A percentile compares a stretch with the other conserved stretches of the same genome.
These are phyloP conservation scores for Ostrea denselamellosa DNA, from an alignment of 1,140 invertebrate genomes.

Conservation along the genomic window DNA sequence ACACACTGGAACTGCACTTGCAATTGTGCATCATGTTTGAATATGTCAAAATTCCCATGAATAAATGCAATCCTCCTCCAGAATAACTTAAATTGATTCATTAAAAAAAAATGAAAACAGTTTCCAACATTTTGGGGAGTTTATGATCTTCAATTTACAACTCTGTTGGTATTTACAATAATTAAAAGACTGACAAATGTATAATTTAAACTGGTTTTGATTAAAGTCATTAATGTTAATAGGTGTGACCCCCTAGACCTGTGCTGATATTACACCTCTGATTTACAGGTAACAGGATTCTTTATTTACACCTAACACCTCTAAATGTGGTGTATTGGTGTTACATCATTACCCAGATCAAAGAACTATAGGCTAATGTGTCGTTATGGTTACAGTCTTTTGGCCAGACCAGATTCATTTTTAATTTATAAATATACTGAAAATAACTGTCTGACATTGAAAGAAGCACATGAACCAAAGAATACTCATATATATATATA, in stretches of 20 bases:
- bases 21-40: not conserved
- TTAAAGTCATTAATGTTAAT: not conserved
- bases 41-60: too few relatives aligned
- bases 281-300: not conserved
- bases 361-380: not conserved
- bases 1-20: not conserved
- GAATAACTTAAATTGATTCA: too few relatives aligned
- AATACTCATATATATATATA: not conserved
- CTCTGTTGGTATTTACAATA: too few relatives aligned
- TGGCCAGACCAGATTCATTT: not conserved
- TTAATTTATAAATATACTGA: conserved; percentile 28
- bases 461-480: not conserved
- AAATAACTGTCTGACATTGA: not conserved
- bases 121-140: too few relatives aligned
- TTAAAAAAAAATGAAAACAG: too few relatives aligned
- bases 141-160: too few relatives aligned
- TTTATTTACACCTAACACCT: conserved; percentile 1
- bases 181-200: not conserved
- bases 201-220: not conserved
- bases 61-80: too few relatives aligned
- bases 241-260: not conserved
- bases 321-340: conserved; percentile 25
- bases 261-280: not conserved
- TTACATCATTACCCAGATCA: not conserved
- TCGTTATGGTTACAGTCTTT: not conserved